Evolutionary conservation across 2,888 invertebrate species (phyloP).

Genomic region (Rhopalosiphum nymphaeae): DNA sequence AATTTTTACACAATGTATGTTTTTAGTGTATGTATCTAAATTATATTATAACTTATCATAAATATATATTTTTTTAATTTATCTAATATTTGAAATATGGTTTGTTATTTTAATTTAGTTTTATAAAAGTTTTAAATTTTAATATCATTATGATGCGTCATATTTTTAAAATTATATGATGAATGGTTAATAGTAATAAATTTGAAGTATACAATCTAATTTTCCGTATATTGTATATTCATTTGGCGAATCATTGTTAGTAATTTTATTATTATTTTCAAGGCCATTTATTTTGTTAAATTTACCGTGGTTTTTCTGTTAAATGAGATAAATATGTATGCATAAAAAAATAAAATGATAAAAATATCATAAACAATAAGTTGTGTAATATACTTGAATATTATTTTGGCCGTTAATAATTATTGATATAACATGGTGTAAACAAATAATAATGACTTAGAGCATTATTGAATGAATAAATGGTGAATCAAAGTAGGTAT

Average conservation of each 20-base stretch:
- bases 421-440: not conserved
- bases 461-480: not conserved
- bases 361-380: not conserved
- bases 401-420: not conserved
- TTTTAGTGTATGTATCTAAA: not conserved
- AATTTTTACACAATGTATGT: not conserved
- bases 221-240: not conserved
- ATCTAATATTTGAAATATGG: not conserved
- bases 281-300: not conserved
- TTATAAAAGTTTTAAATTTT: not conserved
- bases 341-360: not conserved
- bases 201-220: not conserved
- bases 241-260: not conserved
- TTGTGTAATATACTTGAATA: not conserved
- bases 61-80: not conserved
- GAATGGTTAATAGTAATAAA: not conserved
- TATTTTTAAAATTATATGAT: not conserved
- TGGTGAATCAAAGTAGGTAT: not conserved
- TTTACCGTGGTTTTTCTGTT: not conserved
- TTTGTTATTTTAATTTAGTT: not conserved
- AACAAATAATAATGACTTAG: not conserved
- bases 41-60: not conserved
- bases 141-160: not conserved
- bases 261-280: not conserved
- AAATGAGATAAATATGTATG: not conserved